These are phyloP conservation scores for Cistogaster globosa DNA, from an alignment of 2,888 invertebrate species.

Conservation along the genomic window DNA sequence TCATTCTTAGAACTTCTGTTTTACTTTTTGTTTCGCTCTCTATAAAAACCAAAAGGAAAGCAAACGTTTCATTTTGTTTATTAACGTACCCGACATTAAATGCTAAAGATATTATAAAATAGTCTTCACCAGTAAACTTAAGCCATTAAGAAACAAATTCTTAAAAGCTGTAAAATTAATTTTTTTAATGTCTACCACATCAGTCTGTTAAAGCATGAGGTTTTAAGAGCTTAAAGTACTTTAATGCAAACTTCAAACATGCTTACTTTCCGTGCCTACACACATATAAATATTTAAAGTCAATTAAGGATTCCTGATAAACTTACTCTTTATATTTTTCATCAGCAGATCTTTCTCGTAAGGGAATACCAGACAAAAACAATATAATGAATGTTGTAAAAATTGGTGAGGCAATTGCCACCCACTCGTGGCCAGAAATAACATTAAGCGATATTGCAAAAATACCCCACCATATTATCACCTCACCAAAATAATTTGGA, in stretches of 20 bases:
- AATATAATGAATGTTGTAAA: slow-evolving; percentile 94
- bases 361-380: slow-evolving; percentile 95
- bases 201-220: not conserved
- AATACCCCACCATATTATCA: slow-evolving; percentile 96
- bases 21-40: no score
- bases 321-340: slow-evolving; percentile 93
- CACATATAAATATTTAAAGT: not conserved
- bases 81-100: no score
- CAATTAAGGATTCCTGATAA: slow-evolving; percentile 24
- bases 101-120: no score
- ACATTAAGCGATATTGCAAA: slow-evolving; percentile 94
- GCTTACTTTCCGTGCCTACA: not conserved
- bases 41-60: no score
- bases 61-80: no score
- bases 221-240: not conserved
- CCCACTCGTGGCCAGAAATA: slow-evolving; percentile 92
- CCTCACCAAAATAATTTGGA: slow-evolving; percentile 97
- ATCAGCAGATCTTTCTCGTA: slow-evolving; percentile 93
- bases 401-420: slow-evolving; percentile 91
- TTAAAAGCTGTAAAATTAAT: no score
- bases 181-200: not conserved
- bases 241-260: slow-evolving; percentile 8
- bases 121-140: no score
- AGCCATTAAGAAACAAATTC: no score
- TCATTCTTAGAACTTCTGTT: no score